Percentiles rank a stretch among this genome's conserved stretches.
phyloP scores from a whole-genome alignment of 2,888 invertebrate species.

The Plagodis dolabraria region DNA sequence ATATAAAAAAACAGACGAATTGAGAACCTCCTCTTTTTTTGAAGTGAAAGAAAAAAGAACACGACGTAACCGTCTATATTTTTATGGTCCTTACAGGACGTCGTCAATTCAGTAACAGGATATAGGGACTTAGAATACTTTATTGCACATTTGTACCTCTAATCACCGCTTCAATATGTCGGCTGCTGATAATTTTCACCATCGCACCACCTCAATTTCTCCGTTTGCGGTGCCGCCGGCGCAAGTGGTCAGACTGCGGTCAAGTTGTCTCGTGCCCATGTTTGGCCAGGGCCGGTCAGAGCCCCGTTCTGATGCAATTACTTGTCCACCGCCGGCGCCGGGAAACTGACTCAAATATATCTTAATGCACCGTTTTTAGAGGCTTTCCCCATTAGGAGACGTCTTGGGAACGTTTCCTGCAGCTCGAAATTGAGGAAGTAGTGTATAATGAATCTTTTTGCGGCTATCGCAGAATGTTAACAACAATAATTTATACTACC shows the following conservation, averaged over 20 bases:
- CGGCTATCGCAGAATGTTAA: neutral
- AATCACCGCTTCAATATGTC: neutral
- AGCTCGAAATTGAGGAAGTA: conserved; percentile 8
- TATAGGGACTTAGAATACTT: too few species aligned
- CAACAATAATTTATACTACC: too few species aligned
- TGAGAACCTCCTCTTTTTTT: too few species aligned
- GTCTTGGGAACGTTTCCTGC: conserved; percentile 14
- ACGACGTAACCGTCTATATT: too few species aligned
- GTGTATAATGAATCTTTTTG: neutral
- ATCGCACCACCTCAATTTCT: conserved; percentile 21
- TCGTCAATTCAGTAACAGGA: too few species aligned
- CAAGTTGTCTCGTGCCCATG: conserved; percentile 40
- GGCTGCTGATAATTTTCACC: conserved; percentile 10
- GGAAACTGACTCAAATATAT: conserved; percentile 34
- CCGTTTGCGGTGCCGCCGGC: conserved; percentile 10
- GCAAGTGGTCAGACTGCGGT: conserved; percentile 14
- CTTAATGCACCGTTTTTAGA: conserved; percentile 22
- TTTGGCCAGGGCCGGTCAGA: conserved; percentile 53
- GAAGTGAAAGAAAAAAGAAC: too few species aligned
- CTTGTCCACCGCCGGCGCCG: conserved; percentile 36
- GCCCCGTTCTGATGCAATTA: conserved; percentile 58
- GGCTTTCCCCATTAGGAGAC: conserved; percentile 10
- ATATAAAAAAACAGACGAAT: too few species aligned
- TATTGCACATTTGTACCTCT: too few species aligned
- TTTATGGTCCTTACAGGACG: too few species aligned